Percentiles rank a stretch among this genome's conserved stretches.
These are phyloP conservation scores for Dicroscelio sp. DNA, from an alignment of 2,888 invertebrate species.

Conservation along the genomic window DNA sequence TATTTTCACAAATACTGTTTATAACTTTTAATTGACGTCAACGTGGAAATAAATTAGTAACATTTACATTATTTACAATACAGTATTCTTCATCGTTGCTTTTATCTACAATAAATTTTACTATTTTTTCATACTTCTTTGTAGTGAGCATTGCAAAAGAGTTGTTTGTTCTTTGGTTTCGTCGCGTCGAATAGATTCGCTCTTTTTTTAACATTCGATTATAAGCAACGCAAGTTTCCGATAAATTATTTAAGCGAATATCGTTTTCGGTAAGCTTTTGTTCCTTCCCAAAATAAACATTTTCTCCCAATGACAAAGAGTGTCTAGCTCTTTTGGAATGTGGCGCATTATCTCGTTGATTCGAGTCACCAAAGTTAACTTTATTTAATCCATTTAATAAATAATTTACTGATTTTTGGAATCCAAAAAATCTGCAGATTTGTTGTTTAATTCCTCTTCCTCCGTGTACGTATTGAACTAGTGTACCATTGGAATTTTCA, in stretches of 20 bases:
- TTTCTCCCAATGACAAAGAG: not conserved
- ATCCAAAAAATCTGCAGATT: not conserved
- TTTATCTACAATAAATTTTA: not conserved
- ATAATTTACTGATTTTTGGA: slow-evolving; percentile 1
- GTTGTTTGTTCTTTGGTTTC: slow-evolving; percentile 37
- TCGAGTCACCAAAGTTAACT: not conserved
- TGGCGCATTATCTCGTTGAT: not conserved
- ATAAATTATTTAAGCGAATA: not conserved
- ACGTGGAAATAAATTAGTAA: not conserved
- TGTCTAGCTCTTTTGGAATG: not conserved
- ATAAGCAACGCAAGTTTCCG: not conserved
- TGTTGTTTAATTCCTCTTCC: slow-evolving; percentile 20
- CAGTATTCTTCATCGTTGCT: not conserved
- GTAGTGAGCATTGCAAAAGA: not conserved
- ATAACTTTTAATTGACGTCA: too few relatives aligned
- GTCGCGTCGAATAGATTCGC: slow-evolving; percentile 8
- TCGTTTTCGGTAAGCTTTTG: not conserved
- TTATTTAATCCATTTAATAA: not conserved
- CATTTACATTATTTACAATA: not conserved
- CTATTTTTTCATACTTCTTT: slow-evolving; percentile 12
- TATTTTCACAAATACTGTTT: too few relatives aligned
- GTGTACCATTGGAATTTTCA: not conserved
- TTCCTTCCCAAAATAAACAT: slow-evolving; percentile 32
- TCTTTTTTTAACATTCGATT: not conserved
- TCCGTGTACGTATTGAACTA: not conserved